Percentiles rank a stretch among this genome's conserved stretches.
These are phyloP conservation scores for Plodia interpunctella DNA, from an alignment of 1,140 invertebrate genomes.

Conservation along the genomic window DNA sequence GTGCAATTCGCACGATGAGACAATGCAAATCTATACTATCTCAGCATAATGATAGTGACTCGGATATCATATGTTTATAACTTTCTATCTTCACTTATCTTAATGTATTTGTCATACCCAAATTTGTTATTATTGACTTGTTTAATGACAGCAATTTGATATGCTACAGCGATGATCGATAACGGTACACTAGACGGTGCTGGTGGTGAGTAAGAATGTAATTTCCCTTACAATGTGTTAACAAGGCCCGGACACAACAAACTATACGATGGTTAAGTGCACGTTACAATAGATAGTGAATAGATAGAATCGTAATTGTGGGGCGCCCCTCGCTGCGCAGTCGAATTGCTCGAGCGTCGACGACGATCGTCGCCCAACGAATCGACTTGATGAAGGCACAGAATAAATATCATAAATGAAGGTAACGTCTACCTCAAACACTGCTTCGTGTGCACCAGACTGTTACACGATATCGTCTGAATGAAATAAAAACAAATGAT, in stretches of 20 bases:
- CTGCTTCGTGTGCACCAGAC: constrained; percentile 18
- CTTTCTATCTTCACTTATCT: constrained; percentile 7
- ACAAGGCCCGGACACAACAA: constrained; percentile 60
- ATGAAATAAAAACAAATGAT: neutral
- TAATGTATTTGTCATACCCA: constrained; percentile 9
- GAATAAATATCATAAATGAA: constrained; percentile 17
- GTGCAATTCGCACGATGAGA: neutral
- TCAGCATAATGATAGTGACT: neutral
- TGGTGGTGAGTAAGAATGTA: constrained; percentile 64
- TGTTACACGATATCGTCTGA: constrained; percentile 8
- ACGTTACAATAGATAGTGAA: constrained; percentile 63
- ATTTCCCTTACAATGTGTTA: constrained; percentile 74
- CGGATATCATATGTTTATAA: neutral
- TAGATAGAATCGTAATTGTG: constrained; percentile 63
- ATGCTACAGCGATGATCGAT: constrained; percentile 60
- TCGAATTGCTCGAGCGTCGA: constrained; percentile 13
- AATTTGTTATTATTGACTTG: constrained; percentile 31
- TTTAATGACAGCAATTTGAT: constrained; percentile 61
- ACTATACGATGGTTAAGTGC: constrained; percentile 69
- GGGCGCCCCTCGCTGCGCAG: constrained; percentile 40
- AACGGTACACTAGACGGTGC: constrained; percentile 55
- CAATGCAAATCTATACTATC: neutral
- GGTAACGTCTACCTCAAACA: neutral
- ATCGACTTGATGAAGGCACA: constrained; percentile 28
- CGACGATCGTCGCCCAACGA: constrained; percentile 29